Evolutionary conservation across 2,113 vertebrate genomes (phyloP), one percentile per base, ranked within the genome.

Genomic region (Sciurus niger): DNA sequence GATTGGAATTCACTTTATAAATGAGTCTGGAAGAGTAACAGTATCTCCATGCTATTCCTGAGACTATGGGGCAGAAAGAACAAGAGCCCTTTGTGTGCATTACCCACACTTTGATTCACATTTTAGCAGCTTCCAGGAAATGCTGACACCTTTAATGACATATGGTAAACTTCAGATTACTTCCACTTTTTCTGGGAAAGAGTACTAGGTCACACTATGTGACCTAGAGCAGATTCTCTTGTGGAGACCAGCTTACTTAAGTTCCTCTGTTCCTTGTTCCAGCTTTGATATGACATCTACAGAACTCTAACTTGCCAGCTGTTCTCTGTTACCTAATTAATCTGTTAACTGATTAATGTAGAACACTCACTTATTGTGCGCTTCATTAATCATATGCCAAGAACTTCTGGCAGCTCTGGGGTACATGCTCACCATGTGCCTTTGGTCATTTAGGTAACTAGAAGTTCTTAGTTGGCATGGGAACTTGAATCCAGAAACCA

Each of bases 361-460:
- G 10, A 95, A 77, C 70, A 97, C 73, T 89, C 46, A 40, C 74
- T 90, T 51, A 51, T 48, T 93, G 78, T 96, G 37, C 89, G 74
- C 84, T 93, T 93, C 79, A 83, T 83, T 97, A 92, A 84, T 92
- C 84, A 58, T 77, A 32, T 53, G 94, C 96, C 94, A 97, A 65
- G 74, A 92, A 79, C 34, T 94, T 72, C 78, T 97, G 94, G 96
- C 94, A 93, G 76, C 51, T 76, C 96, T 67, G 20, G 24, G 25
- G 63, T 90, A 82, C 96, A 92, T 67, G 86, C 74, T 96, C 53
- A 92, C 92, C 87, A 2, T 10, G 0, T 92, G 84, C 82, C 65
- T 90, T 68, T 96, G 74, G 96, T 95, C 73, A 78, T 34, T 84
- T 84, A 80, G 82, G 48, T 95, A 92, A 63, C 28, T 84, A 37